Evolutionary conservation across 2,888 invertebrate genomes (phyloP).

Genomic region (Orchesella flavescens): DNA sequence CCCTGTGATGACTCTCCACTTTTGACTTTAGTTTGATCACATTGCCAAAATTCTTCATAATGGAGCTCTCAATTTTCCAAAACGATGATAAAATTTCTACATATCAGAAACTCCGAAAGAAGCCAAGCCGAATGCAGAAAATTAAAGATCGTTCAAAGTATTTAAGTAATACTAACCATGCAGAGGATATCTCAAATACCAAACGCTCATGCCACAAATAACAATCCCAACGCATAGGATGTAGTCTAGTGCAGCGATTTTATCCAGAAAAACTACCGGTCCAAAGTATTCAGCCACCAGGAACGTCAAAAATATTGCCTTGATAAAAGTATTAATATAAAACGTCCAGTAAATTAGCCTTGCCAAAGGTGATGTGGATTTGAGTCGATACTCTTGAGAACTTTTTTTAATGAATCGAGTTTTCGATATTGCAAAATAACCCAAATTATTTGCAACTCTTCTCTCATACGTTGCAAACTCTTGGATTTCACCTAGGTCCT

Average conservation of each 20-base stretch:
- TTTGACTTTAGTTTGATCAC: background rate
- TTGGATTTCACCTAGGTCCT: no score
- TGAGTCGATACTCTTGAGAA: background rate
- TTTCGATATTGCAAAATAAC: constrained; percentile 34
- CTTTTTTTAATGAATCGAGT: constrained; percentile 1
- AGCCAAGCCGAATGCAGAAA: background rate
- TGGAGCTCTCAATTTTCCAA: constrained; percentile 39
- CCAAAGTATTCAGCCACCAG: constrained; percentile 36
- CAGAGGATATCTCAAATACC: constrained; percentile 38
- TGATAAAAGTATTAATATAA: constrained; percentile 27
- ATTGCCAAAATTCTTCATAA: constrained; percentile 20
- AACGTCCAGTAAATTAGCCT: constrained; percentile 24
- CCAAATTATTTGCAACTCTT: constrained; percentile 30
- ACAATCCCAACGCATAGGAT: constrained; percentile 48
- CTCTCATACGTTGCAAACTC: no score
- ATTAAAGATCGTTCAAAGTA: background rate
- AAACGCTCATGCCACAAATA: constrained; percentile 29
- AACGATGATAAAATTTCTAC: constrained; percentile 42
- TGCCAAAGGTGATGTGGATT: background rate
- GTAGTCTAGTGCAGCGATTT: constrained; percentile 52
- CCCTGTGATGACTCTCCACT: background rate
- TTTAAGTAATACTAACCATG: constrained; percentile 19
- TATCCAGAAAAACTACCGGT: constrained; percentile 39
- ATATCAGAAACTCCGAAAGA: background rate
- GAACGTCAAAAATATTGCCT: constrained; percentile 28